phyloP scores from a whole-genome alignment of 2,113 vertebrate genomes.

The Elaphurus davidianus region DNA sequence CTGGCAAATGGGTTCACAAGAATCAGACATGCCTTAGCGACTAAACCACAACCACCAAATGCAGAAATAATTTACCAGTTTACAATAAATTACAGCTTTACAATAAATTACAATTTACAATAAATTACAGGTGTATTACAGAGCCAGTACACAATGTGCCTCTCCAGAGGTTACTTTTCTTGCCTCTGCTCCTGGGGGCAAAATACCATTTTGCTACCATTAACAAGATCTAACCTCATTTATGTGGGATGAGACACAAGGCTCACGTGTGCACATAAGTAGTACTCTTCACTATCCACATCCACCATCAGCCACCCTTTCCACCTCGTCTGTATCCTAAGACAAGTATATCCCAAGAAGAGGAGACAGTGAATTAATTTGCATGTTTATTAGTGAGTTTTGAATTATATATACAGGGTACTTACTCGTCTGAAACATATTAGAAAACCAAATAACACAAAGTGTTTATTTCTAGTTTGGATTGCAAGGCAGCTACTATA shows the following conservation, averaged over 20 bases:
- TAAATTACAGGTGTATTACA: background rate
- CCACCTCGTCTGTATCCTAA: background rate
- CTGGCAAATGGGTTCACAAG: background rate
- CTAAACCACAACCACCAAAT: background rate
- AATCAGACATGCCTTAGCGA: background rate
- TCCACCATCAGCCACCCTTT: background rate
- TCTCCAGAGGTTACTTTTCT: background rate
- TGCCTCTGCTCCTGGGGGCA: background rate
- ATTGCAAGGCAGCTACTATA: background rate
- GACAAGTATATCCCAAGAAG: background rate
- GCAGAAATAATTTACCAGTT: background rate
- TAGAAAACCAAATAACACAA: background rate
- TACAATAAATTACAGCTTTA: background rate
- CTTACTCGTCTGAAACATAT: background rate
- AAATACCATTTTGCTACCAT: background rate
- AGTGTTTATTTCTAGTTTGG: background rate
- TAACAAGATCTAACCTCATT: background rate
- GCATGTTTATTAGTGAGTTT: background rate
- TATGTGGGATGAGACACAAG: background rate
- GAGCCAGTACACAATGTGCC: background rate
- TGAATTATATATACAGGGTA: background rate
- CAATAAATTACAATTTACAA: background rate
- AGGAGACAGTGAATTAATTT: background rate
- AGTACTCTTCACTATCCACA: background rate
- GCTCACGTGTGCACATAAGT: background rate